Percentiles rank a stretch among this genome's conserved stretches.
These are phyloP conservation scores for Molorchus minor DNA, from an alignment of 2,888 invertebrate species.

Conservation along the genomic window DNA sequence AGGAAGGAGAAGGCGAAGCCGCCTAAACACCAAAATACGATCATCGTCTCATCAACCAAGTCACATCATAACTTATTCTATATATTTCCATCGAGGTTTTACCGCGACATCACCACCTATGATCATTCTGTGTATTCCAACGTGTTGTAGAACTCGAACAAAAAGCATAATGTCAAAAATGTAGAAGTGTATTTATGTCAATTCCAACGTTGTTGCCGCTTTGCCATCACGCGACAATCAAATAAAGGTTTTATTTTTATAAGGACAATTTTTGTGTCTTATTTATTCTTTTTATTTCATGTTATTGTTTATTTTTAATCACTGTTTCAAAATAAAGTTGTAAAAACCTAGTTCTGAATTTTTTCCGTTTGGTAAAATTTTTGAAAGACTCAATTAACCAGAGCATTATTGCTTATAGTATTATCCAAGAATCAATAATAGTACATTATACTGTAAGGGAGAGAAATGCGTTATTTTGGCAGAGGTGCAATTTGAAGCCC, in stretches of 20 bases:
- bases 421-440: too few species aligned
- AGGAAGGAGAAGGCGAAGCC: constrained; percentile 72
- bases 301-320: constrained; percentile 24
- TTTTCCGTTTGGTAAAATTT: too few species aligned
- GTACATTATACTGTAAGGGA: too few species aligned
- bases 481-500: too few species aligned
- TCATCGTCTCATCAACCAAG: constrained; percentile 31
- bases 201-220: constrained; percentile 30
- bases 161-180: constrained; percentile 11
- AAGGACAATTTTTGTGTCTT: constrained; percentile 32
- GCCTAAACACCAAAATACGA: constrained; percentile 54
- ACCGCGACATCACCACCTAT: background rate
- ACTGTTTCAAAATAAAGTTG: constrained; percentile 27
- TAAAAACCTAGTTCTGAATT: constrained; percentile 10
- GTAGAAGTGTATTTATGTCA: constrained; percentile 26
- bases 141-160: background rate
- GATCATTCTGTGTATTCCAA: constrained; percentile 16
- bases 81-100: constrained; percentile 20
- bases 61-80: constrained; percentile 33
- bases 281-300: constrained; percentile 30
- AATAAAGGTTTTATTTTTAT: constrained; percentile 45
- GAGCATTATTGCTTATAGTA: too few species aligned
- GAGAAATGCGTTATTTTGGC: too few species aligned
- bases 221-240: constrained; percentile 21
- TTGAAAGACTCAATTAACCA: too few species aligned